Conservation (phyloP, 2,113 vertebrate genomes). For the Pagrus major region DNA sequence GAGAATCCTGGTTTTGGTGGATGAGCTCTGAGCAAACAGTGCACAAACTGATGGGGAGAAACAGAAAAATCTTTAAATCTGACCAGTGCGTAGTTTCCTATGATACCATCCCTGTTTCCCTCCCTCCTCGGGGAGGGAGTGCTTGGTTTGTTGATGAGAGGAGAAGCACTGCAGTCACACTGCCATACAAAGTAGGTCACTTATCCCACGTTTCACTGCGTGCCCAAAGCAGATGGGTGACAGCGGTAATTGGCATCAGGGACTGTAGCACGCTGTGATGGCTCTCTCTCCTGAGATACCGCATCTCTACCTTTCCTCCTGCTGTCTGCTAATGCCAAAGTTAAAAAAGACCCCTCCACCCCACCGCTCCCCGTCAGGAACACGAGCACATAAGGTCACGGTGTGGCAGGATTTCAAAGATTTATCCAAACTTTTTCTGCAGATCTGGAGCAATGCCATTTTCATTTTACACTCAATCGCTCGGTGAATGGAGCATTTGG, state of each 20-base stretch:
- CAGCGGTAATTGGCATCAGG: slow-evolving; percentile 78
- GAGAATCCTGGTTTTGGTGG: neutral
- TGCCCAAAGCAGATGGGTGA: slow-evolving; percentile 78
- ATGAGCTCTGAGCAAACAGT: neutral
- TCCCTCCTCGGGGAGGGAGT: slow-evolving; percentile 31
- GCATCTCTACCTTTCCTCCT: slow-evolving; percentile 49
- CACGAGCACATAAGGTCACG: slow-evolving; percentile 42
- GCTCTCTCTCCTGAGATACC: slow-evolving; percentile 59
- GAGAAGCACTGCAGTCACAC: slow-evolving; percentile 63
- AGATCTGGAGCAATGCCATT: slow-evolving; percentile 33
- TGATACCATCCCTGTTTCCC: slow-evolving; percentile 17
- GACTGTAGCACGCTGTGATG: slow-evolving; percentile 56
- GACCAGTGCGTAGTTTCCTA: slow-evolving; percentile 22
- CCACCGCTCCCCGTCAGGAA: slow-evolving; percentile 3
- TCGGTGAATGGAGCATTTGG: slow-evolving; percentile 18
- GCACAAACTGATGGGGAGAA: slow-evolving; percentile 2
- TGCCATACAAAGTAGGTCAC: slow-evolving; percentile 77
- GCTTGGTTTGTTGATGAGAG: slow-evolving; percentile 61
- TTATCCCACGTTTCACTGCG: slow-evolving; percentile 68
- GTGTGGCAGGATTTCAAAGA: slow-evolving; percentile 38
- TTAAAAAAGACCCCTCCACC: slow-evolving; percentile 20
- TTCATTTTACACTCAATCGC: neutral
- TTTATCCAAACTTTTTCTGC: slow-evolving; percentile 21
- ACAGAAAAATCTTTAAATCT: slow-evolving; percentile 18
- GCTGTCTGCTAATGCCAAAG: slow-evolving; percentile 51